Base-by-base conservation (phyloP, 1,140 invertebrate genomes). In the Drosophila funebris region DNA sequence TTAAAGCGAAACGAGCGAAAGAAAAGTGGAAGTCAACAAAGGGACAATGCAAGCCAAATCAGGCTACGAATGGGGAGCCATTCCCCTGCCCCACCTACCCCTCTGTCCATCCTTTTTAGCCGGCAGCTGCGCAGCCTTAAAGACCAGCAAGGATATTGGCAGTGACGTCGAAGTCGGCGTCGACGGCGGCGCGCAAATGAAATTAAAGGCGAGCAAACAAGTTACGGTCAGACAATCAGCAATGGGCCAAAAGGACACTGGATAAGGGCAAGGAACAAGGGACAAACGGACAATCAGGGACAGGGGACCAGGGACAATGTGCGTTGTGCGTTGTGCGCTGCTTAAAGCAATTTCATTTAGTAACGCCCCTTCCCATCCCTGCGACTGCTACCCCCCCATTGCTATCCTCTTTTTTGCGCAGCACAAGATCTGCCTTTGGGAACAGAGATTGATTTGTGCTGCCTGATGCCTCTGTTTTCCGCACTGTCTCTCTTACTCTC, bases 131-230 rank as follows among this genome's bases (percentile, higher is more conserved):
- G 48, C 36, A 22, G 39, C 53, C 63, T 72, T 73, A 60, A 72
- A 72, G 69, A 67, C 53, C 62, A 52, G 62, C 69, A 57, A 20
- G 44, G 62, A 67, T 67, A 58, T 72, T 33, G 70, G 62, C 36
- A 18, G 27, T 36, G 31, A 22, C 39, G 27, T 14, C 36, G 14
- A 36, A 29, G 41, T 11, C 33, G 11, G n/a, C 48, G 16, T 33
- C 29, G 11, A 52, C 18, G 29, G 64, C 70, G 81, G 60, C 73
- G 81, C 70, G 70, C 82, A 90, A 90, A 90, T 90, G 79, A 89
- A 90, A 90, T 90, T 90, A 85, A 89, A 90, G 83, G 83, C 79
- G 88, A 89, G 88, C 85, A 90, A 90, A 90, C 84, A 88, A 88
- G 83, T 88, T 88, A 88, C 83, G 83, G 83, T 89, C 83, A 88